A percentile compares a stretch with the other conserved stretches of the same genome.
Conservation (phyloP, 2,113 vertebrate genomes). For the Xenopus laevis region DNA sequence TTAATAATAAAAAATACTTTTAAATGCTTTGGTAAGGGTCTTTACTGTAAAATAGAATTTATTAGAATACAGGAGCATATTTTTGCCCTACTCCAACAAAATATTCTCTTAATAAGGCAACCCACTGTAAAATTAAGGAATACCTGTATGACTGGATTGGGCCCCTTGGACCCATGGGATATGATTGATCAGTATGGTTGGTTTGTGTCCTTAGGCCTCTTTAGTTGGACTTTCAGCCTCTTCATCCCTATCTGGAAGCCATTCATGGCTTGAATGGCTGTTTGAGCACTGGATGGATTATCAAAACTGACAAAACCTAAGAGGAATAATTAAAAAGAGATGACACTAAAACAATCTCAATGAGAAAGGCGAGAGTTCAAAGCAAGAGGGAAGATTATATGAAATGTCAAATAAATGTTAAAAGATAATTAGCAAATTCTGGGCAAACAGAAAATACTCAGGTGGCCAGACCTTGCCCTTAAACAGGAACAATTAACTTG, state of each 20-base stretch:
- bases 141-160: conserved; percentile 36
- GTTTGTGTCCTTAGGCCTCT: conserved; percentile 93
- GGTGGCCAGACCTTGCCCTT: too few relatives aligned
- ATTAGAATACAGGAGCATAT: too few relatives aligned
- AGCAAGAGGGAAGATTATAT: neutral
- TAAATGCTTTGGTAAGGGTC: too few relatives aligned
- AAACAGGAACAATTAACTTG: too few relatives aligned
- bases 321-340: neutral
- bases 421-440: too few relatives aligned
- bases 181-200: conserved; percentile 89
- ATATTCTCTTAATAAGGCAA: too few relatives aligned
- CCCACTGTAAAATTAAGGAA: neutral
- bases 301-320: conserved; percentile 98
- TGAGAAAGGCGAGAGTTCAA: neutral
- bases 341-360: too few relatives aligned
- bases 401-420: neutral
- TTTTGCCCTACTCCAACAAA: too few relatives aligned
- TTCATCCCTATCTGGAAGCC: conserved; percentile 98
- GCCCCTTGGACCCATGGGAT: conserved; percentile 1
- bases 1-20: too few relatives aligned
- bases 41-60: too few relatives aligned
- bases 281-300: conserved; percentile 95
- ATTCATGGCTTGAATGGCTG: conserved; percentile 97
- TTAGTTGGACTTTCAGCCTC: conserved; percentile 96
- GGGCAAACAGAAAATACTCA: too few relatives aligned